These are phyloP conservation scores for Drosophila kanapiae DNA, from an alignment of 1,140 invertebrate species.

Conservation along the genomic window DNA sequence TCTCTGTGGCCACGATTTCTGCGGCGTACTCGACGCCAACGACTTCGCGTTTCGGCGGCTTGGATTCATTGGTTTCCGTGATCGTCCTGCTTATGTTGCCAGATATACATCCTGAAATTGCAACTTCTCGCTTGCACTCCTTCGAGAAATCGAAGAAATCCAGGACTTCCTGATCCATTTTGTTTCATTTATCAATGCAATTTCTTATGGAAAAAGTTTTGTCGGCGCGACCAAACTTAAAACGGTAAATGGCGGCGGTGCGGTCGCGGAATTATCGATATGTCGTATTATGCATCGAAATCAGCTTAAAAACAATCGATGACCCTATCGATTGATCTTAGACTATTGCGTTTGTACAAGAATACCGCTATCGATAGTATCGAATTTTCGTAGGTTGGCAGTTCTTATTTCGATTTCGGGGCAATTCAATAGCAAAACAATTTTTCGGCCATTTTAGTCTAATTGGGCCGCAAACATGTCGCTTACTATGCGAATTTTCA, in stretches of 20 bases:
- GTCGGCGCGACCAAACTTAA: conserved; percentile 6
- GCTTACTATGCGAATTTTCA: conserved; percentile 75
- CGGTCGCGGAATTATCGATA: not conserved
- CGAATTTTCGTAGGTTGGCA: not conserved
- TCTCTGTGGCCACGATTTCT: conserved; percentile 50
- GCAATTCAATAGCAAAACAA: conserved; percentile 50
- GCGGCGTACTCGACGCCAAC: conserved; percentile 63
- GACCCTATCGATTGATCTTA: too few relatives aligned
- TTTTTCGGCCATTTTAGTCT: conserved; percentile 21
- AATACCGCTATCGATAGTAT: not conserved
- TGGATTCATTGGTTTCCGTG: conserved; percentile 21
- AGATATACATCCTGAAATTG: conserved; percentile 36
- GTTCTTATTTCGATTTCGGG: conserved; percentile 11
- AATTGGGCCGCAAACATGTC: conserved; percentile 65
- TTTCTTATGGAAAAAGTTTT: not conserved
- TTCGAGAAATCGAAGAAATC: conserved; percentile 82
- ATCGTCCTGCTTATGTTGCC: conserved; percentile 4
- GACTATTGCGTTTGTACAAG: not conserved
- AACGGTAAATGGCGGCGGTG: conserved; percentile 42
- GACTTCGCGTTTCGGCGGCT: conserved; percentile 60
- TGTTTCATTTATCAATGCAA: not conserved
- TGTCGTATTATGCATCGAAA: too few relatives aligned
- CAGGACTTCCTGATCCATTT: conserved; percentile 70
- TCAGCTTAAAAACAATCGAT: too few relatives aligned
- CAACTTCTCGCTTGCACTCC: conserved; percentile 51